A percentile compares a stretch with the other conserved stretches of the same genome.
Evolutionary conservation across 2,888 invertebrate genomes (phyloP).

Genomic region (Torymus auratus): DNA sequence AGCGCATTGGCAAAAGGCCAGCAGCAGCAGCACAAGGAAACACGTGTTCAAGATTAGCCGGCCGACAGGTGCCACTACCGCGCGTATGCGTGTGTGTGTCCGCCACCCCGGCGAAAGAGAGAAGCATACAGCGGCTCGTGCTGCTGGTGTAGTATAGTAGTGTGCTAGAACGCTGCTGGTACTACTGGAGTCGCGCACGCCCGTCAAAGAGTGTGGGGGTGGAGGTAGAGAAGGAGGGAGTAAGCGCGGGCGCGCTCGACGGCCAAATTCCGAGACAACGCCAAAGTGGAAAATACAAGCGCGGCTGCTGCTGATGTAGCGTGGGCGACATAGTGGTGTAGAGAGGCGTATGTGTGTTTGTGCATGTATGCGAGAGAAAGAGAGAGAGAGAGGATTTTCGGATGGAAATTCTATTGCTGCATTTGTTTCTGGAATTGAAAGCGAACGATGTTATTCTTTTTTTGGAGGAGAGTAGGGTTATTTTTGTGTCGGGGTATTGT

Average conservation of each 20-base stretch:
- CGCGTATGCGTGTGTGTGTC: too few relatives aligned
- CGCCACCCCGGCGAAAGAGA: conserved; percentile 2
- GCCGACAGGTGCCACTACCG: conserved; percentile 71
- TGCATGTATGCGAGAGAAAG: too few relatives aligned
- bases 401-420: conserved; percentile 28
- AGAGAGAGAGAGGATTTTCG: conserved; percentile 6
- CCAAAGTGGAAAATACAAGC: conserved; percentile 33
- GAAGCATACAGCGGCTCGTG: too few relatives aligned
- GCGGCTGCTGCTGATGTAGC: not conserved
- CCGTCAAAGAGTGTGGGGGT: not conserved
- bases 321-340: too few relatives aligned
- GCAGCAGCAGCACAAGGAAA: conserved; percentile 68
- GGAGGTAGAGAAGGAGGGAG: not conserved
- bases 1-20: conserved; percentile 67
- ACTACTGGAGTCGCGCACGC: too few relatives aligned
- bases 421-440: conserved; percentile 10
- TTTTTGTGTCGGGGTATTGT: too few relatives aligned
- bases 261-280: conserved; percentile 43
- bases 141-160: not conserved
- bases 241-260: conserved; percentile 9
- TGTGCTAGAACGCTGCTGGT: too few relatives aligned
- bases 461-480: not conserved
- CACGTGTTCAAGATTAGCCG: conserved; percentile 75
- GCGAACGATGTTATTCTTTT: not conserved
- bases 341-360: too few relatives aligned